A percentile compares a stretch with the other conserved stretches of the same genome.
These are phyloP conservation scores for Calameuta filiformis DNA, from an alignment of 2,888 invertebrate species.

Conservation along the genomic window DNA sequence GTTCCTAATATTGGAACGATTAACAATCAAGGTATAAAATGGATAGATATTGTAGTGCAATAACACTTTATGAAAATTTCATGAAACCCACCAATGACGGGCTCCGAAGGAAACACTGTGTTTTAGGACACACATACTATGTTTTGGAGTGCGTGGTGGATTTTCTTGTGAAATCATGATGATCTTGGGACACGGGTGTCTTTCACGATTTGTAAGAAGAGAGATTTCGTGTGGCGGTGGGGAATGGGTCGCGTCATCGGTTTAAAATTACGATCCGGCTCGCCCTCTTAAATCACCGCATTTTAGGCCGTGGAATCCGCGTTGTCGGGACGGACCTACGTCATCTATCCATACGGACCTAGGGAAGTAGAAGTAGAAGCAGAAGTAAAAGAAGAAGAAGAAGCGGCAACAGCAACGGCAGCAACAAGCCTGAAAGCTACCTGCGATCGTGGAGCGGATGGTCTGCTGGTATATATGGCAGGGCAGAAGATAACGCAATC, in stretches of 20 bases:
- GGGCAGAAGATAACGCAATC: constrained; percentile 44
- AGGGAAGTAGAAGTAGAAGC: constrained; percentile 11
- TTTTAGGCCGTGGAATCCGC: not conserved
- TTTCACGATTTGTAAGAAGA: not conserved
- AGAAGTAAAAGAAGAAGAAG: constrained; percentile 1
- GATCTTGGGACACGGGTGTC: not conserved
- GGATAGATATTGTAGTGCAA: no score
- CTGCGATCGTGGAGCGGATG: constrained; percentile 6
- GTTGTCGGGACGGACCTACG: not conserved
- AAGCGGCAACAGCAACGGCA: not conserved
- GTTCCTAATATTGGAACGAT: no score
- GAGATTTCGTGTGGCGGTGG: no score
- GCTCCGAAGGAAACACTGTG: no score
- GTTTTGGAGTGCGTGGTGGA: no score
- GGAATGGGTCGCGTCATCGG: constrained; percentile 16
- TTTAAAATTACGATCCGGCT: constrained; percentile 25
- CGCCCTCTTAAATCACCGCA: constrained; percentile 24
- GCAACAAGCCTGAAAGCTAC: not conserved
- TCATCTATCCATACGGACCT: constrained; percentile 9
- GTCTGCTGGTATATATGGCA: constrained; percentile 5
- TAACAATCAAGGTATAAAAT: no score
- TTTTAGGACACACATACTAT: no score
- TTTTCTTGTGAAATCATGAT: not conserved
- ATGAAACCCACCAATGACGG: no score
- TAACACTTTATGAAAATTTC: no score